phyloP scores from a whole-genome alignment of 2,113 vertebrate genomes.

The Tricholaema leucomelas region DNA sequence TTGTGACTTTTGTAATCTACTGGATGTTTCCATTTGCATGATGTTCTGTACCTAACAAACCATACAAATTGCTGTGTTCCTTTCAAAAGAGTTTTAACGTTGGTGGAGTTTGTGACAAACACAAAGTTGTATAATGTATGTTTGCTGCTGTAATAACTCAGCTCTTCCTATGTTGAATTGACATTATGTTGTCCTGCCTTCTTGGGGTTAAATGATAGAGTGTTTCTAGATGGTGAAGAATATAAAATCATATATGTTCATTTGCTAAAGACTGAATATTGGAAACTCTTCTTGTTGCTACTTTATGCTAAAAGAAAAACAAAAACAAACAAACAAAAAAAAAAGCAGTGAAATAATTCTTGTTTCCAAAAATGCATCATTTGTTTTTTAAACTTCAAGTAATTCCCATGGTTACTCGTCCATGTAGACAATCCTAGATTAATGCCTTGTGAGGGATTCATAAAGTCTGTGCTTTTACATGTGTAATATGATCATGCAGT shows the following conservation, averaged over 20 bases:
- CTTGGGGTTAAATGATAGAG: conserved; percentile 67
- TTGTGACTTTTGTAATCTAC: conserved; percentile 73
- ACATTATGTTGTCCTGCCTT: conserved; percentile 68
- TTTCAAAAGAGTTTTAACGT: conserved; percentile 68
- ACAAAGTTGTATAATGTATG: conserved; percentile 67
- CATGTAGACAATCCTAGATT: conserved; percentile 70
- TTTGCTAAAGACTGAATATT: conserved; percentile 62
- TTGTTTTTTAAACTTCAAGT: conserved; percentile 68
- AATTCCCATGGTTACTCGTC: conserved; percentile 64
- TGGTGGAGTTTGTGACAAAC: conserved; percentile 66
- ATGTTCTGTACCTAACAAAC: conserved; percentile 60
- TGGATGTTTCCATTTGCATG: conserved; percentile 77
- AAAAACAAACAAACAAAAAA: conserved; percentile 53
- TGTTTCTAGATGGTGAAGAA: conserved; percentile 71
- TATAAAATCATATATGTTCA: conserved; percentile 63
- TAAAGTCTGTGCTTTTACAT: conserved; percentile 66
- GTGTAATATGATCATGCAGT: conserved; percentile 69
- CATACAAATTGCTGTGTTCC: conserved; percentile 63
- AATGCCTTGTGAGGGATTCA: conserved; percentile 68
- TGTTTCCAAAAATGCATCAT: conserved; percentile 58
- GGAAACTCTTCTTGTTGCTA: conserved; percentile 66
- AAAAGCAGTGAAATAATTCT: conserved; percentile 60
- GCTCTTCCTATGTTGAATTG: conserved; percentile 63
- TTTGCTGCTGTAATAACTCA: conserved; percentile 68
- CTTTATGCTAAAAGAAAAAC: conserved; percentile 67